Evolutionary conservation across 2,888 invertebrate genomes (phyloP).

Genomic region (Polyommatus icarus): DNA sequence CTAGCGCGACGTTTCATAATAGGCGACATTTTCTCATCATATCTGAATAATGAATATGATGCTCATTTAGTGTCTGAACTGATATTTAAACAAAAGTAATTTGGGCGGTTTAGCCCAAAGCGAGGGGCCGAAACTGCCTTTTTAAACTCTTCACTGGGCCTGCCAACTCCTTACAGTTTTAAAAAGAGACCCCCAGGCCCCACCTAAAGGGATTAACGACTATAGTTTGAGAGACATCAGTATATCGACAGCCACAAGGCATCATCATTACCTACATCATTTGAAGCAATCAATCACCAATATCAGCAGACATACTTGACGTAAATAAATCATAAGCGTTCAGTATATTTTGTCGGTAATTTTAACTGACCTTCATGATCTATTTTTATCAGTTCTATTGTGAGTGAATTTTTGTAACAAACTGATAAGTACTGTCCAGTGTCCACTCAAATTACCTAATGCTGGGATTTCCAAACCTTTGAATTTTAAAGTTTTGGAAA

Average conservation of each 20-base stretch:
- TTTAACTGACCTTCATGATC: conserved; percentile 10
- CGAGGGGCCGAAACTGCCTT: too few species aligned
- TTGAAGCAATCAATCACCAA: conserved; percentile 2
- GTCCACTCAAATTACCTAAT: neutral
- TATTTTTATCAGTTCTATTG: conserved; percentile 2
- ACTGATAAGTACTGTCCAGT: neutral
- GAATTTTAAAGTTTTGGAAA: too few species aligned
- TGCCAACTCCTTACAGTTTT: too few species aligned
- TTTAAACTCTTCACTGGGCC: too few species aligned
- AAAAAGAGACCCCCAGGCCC: too few species aligned
- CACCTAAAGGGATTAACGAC: too few species aligned
- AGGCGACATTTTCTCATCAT: neutral
- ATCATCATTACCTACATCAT: neutral
- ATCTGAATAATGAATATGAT: neutral
- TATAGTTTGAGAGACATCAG: neutral
- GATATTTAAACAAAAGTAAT: too few species aligned
- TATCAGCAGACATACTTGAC: conserved; percentile 6
- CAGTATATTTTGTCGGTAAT: neutral
- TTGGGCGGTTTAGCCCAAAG: too few species aligned
- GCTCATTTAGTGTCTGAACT: neutral
- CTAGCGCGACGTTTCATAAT: too few species aligned
- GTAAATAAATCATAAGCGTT: neutral
- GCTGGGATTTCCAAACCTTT: too few species aligned
- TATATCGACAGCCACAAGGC: neutral
- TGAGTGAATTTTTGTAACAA: neutral